These are phyloP conservation scores for Chrysochloris asiatica DNA, from an alignment of 2,113 vertebrate genomes.

Conservation along the genomic window DNA sequence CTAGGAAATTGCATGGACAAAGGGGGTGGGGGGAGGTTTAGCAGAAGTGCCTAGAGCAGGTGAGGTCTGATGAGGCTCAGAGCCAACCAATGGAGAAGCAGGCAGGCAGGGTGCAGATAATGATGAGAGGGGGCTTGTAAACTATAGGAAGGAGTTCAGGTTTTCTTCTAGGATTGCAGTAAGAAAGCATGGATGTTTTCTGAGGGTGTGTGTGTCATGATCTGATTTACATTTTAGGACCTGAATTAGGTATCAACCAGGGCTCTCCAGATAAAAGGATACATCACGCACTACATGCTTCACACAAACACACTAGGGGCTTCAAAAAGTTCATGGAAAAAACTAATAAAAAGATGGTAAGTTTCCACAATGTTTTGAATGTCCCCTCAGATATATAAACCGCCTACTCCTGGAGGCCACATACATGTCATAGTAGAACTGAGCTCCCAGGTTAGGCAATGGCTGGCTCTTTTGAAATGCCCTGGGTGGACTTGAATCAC, in stretches of 20 bases:
- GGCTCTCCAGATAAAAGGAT: neutral
- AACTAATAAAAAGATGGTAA: too few species aligned
- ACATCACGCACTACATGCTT: too few species aligned
- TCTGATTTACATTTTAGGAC: neutral
- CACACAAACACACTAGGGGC: too few species aligned
- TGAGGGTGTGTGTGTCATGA: neutral
- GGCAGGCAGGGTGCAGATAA: neutral
- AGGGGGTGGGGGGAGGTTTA: neutral
- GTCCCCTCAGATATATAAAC: neutral
- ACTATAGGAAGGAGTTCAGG: neutral
- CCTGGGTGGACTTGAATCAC: neutral
- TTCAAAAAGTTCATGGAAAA: too few species aligned
- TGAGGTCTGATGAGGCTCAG: neutral
- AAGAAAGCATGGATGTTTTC: neutral
- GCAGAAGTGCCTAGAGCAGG: neutral
- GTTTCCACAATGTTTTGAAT: too few species aligned
- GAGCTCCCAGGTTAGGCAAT: neutral
- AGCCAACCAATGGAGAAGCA: accelerated
- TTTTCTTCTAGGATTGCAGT: neutral
- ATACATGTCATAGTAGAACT: neutral
- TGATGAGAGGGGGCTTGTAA: neutral
- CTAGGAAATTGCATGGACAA: neutral
- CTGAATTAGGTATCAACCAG: neutral
- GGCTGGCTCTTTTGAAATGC: neutral
- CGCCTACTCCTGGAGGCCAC: neutral